Percentiles rank a stretch among this genome's conserved stretches.
Evolutionary conservation across 2,888 invertebrate genomes (phyloP).

Genomic region (Lasioglossum calceatum): DNA sequence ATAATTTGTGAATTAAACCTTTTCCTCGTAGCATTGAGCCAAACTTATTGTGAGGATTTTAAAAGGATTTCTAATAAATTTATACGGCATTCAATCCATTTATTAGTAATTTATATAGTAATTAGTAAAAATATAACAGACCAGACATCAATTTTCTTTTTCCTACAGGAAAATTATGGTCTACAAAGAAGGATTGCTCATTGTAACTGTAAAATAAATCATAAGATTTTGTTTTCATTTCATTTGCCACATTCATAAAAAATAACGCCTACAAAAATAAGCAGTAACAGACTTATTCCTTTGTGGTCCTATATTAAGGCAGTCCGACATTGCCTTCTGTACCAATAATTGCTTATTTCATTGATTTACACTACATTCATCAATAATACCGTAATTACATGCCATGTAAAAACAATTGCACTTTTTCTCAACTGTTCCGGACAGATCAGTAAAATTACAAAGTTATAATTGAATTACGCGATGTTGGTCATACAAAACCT

Average conservation of each 20-base stretch:
- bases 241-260: background rate
- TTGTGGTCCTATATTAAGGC: too few species aligned
- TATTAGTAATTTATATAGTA: too few species aligned
- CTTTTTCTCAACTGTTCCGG: background rate
- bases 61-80: too few species aligned
- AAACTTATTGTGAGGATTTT: background rate
- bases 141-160: too few species aligned
- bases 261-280: background rate
- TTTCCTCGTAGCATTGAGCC: background rate
- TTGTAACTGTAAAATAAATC: background rate
- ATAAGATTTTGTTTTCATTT: background rate
- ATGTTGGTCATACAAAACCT: background rate
- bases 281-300: background rate
- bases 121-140: too few species aligned
- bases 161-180: too few species aligned
- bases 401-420: background rate
- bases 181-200: too few species aligned
- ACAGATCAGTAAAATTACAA: background rate
- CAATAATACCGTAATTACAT: background rate
- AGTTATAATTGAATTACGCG: too few species aligned
- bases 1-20: too few species aligned
- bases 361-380: background rate
- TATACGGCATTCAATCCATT: too few species aligned
- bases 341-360: background rate
- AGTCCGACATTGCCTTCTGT: too few species aligned